phyloP scores from a whole-genome alignment of 2,113 vertebrate genomes.

The Anguilla japonica region DNA sequence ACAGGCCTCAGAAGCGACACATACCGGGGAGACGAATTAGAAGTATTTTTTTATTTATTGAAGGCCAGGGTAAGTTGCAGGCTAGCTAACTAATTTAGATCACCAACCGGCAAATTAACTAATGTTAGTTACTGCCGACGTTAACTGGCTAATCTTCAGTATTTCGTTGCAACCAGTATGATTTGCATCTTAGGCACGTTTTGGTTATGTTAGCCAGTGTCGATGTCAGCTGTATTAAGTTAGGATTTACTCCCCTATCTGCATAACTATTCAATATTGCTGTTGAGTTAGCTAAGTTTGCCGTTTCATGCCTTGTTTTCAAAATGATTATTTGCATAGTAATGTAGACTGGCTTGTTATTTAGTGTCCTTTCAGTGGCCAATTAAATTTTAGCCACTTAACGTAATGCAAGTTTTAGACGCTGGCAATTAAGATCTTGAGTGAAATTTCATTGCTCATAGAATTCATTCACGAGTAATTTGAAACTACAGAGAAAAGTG shows the following conservation, averaged over 20 bases:
- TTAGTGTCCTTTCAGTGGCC: too few relatives aligned
- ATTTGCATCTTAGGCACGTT: background rate
- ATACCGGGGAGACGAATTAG: background rate
- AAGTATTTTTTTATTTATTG: background rate
- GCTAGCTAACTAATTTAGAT: background rate
- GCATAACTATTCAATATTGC: background rate
- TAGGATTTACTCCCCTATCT: background rate
- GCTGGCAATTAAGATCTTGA: too few relatives aligned
- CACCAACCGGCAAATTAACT: background rate
- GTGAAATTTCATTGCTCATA: too few relatives aligned
- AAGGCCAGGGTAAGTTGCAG: background rate
- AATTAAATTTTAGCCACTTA: too few relatives aligned
- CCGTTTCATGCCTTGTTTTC: too few relatives aligned
- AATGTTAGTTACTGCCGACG: background rate
- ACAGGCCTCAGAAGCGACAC: too few relatives aligned
- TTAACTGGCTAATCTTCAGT: background rate
- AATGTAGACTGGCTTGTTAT: too few relatives aligned
- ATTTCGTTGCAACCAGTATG: background rate
- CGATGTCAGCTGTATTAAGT: background rate
- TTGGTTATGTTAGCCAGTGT: background rate
- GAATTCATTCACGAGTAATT: too few relatives aligned
- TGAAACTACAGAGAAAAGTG: too few relatives aligned
- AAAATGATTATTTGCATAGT: too few relatives aligned
- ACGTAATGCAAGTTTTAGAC: too few relatives aligned
- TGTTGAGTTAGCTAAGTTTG: background rate